Evolutionary conservation across 2,113 vertebrate species (phyloP).

Genomic region (Eira barbara): DNA sequence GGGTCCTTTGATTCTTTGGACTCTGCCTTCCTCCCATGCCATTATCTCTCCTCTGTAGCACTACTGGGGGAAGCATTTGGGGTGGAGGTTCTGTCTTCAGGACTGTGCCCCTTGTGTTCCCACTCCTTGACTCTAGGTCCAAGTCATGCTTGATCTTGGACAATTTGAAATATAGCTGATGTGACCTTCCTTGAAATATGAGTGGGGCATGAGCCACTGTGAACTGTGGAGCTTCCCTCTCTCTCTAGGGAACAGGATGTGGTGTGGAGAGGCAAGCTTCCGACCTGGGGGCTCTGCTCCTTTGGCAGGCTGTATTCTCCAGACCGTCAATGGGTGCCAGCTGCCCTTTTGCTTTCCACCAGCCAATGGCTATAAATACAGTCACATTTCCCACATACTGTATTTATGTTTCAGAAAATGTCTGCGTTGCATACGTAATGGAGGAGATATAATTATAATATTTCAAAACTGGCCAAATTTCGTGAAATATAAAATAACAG

Average conservation of each 20-base stretch:
- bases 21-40: neutral
- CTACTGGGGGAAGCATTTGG: rapidly evolving
- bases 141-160: neutral
- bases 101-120: neutral
- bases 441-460: slow-evolving; percentile 85
- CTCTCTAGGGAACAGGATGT: rapidly evolving
- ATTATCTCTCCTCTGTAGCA: neutral
- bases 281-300: neutral
- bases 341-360: slow-evolving; percentile 72
- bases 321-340: neutral
- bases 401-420: slow-evolving; percentile 80
- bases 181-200: neutral
- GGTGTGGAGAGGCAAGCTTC: neutral
- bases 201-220: neutral
- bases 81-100: neutral
- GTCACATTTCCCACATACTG: slow-evolving; percentile 78
- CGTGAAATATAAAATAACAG: slow-evolving; percentile 85
- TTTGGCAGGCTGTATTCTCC: neutral
- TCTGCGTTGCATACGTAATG: slow-evolving; percentile 83
- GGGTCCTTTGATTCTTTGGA: neutral
- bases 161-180: neutral
- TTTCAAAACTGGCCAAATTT: slow-evolving; percentile 83
- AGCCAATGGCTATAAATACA: slow-evolving; percentile 75
- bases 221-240: neutral
- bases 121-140: rapidly evolving